Evolutionary conservation across 2,797 vertebrate genomes (phyloP).

Genomic region (Melanotaenia parkinsoni): DNA sequence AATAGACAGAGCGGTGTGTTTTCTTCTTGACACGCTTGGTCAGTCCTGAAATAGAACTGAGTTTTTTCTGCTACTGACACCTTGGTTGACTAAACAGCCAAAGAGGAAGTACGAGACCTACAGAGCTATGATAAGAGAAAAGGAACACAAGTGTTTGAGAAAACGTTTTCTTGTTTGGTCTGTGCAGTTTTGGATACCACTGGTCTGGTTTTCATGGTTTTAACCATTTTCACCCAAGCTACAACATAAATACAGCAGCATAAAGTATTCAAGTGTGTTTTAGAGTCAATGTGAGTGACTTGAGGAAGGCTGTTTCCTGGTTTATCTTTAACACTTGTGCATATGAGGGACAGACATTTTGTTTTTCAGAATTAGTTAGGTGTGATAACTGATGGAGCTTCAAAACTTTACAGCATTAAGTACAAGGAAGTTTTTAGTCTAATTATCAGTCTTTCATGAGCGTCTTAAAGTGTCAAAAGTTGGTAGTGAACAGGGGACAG

Average conservation of each 20-base stretch:
- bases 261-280: not conserved
- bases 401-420: not conserved
- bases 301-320: not conserved
- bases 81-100: not conserved
- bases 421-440: not conserved
- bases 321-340: not conserved
- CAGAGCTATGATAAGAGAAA: not conserved
- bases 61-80: not conserved
- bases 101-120: not conserved
- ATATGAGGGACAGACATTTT: not conserved
- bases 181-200: not conserved
- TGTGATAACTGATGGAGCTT: not conserved
- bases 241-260: not conserved
- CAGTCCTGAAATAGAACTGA: not conserved
- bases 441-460: too few species aligned
- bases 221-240: too few species aligned
- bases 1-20: not conserved
- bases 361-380: not conserved
- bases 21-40: fast-evolving
- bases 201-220: not conserved
- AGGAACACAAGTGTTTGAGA: not conserved
- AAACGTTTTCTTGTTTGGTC: not conserved
- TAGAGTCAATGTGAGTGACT: not conserved
- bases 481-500: not conserved
- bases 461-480: too few species aligned